Percentiles rank a stretch among this genome's conserved stretches.
Conservation (phyloP, 2,888 invertebrate species). For the Harmothoe impar region DNA sequence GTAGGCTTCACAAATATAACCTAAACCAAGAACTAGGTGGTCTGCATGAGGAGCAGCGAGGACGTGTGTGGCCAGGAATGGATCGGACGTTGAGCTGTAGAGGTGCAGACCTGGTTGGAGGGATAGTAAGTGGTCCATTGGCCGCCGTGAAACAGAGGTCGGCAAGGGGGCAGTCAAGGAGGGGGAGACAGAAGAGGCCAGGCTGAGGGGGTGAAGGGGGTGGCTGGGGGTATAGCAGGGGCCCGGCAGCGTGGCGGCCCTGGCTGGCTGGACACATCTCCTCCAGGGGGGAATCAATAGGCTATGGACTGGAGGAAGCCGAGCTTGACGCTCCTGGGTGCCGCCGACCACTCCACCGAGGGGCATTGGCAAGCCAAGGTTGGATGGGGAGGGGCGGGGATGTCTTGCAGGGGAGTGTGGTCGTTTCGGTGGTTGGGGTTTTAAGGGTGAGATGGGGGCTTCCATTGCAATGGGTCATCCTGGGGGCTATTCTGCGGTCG, state of each 20-base stretch:
- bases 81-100: too few species aligned
- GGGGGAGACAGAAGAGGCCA: not conserved
- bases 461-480: conserved; percentile 22
- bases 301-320: conserved; percentile 27
- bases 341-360: not conserved
- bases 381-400: not conserved
- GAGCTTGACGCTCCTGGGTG: conserved; percentile 15
- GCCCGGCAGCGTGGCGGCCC: conserved; percentile 6
- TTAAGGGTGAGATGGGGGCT: not conserved
- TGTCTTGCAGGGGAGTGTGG: not conserved
- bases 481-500: not conserved
- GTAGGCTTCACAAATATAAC: too few species aligned
- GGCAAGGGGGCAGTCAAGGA: conserved; percentile 17
- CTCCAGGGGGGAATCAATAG: conserved; percentile 25
- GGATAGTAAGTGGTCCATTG: too few species aligned
- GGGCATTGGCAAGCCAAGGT: not conserved
- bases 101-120: too few species aligned
- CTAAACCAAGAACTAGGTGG: too few species aligned
- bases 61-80: too few species aligned
- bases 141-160: not conserved
- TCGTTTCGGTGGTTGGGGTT: not conserved
- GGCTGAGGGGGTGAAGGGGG: not conserved
- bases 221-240: not conserved
- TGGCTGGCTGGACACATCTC: not conserved
- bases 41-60: too few species aligned